Base-by-base conservation (phyloP, 2,888 invertebrate species). In the Beris chalybata region DNA sequence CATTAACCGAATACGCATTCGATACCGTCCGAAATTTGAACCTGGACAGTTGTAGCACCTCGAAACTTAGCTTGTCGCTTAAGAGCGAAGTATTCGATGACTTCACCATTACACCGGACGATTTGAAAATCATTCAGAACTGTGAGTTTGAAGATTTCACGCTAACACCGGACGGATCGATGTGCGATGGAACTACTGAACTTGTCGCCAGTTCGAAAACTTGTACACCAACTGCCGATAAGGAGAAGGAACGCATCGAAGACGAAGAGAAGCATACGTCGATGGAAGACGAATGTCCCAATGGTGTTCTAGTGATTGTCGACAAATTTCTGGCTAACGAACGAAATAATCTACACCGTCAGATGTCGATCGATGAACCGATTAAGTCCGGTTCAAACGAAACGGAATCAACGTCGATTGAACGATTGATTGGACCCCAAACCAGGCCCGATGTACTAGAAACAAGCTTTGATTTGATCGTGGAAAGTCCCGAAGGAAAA, bases 111-210 rank as follows among this genome's bases (percentile, higher is more conserved):
- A 71, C 72, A 45, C 71, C 71, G 1, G 70, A 71, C 45, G 71
- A 72, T 30, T 12, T 67, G 6, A 68, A 67, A 32, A 64, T 64
- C 38, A 67, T 67, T 30, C 44, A 71, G 43, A 71, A 71, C 65
- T 71, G 70, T 67, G 72, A 71, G 52, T 65, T 71, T 58, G 73
- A 73, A 66, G 72, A 73, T 69, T 73, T 73, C 67, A 72, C 72
- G 43, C 50, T 73, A 22, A 73, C 72, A 44, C 72, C 73, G 4
- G 73, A 73, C 22, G 69, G 65, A 29, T 72, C 72, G 22, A 56
- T 69, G 12, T 64, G 67, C 30, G 71, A 71, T n/a, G 55, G 61
- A n/a, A 52, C 61, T 29, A 52, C 38, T 6, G 61, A 61, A 58
- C 32, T 29, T n/a, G 53, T 12, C 31, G 65, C 50, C 9, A 50